A percentile compares a stretch with the other conserved stretches of the same genome.
phyloP scores from a whole-genome alignment of 2,888 invertebrate species.

The Drosophila maculinotata region DNA sequence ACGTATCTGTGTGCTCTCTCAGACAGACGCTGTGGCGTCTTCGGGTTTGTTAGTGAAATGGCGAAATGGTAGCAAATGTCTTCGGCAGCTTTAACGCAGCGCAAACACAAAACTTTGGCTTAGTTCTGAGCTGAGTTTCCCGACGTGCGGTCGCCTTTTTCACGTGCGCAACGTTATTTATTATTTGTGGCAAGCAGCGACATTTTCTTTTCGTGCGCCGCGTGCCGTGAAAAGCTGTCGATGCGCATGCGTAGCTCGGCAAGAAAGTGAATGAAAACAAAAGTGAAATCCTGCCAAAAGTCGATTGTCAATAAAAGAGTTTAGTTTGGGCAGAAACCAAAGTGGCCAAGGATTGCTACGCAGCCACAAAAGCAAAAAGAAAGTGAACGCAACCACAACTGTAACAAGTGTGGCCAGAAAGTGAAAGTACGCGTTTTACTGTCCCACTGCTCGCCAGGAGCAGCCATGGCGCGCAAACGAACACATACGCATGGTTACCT shows the following conservation, averaged over 20 bases:
- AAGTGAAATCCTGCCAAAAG: slow-evolving; percentile 73
- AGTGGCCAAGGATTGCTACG: slow-evolving; percentile 39
- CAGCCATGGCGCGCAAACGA: slow-evolving; percentile 41
- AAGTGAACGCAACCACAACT: slow-evolving; percentile 49
- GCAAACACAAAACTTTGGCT: slow-evolving; percentile 70
- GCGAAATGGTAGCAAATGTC: slow-evolving; percentile 59
- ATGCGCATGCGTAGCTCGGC: slow-evolving; percentile 69
- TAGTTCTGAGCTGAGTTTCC: slow-evolving; percentile 84
- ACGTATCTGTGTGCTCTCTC: slow-evolving; percentile 1
- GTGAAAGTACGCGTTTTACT: slow-evolving; percentile 71
- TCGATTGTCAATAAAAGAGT: neutral
- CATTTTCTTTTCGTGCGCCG: slow-evolving; percentile 70
- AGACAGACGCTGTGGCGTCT: slow-evolving; percentile 21
- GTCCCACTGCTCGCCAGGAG: slow-evolving; percentile 48
- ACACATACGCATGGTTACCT: slow-evolving; percentile 45
- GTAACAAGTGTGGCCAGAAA: slow-evolving; percentile 56
- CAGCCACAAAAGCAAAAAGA: slow-evolving; percentile 52
- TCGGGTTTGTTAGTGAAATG: slow-evolving; percentile 57
- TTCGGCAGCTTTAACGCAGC: slow-evolving; percentile 59
- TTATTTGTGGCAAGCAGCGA: slow-evolving; percentile 22
- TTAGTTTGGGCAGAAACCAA: neutral
- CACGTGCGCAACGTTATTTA: slow-evolving; percentile 11
- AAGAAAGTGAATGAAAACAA: slow-evolving; percentile 71
- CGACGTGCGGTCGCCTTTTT: slow-evolving; percentile 78
- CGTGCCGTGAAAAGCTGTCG: slow-evolving; percentile 58